Conservation (phyloP, 2,113 vertebrate genomes). For the Puntigrus tetrazona region DNA sequence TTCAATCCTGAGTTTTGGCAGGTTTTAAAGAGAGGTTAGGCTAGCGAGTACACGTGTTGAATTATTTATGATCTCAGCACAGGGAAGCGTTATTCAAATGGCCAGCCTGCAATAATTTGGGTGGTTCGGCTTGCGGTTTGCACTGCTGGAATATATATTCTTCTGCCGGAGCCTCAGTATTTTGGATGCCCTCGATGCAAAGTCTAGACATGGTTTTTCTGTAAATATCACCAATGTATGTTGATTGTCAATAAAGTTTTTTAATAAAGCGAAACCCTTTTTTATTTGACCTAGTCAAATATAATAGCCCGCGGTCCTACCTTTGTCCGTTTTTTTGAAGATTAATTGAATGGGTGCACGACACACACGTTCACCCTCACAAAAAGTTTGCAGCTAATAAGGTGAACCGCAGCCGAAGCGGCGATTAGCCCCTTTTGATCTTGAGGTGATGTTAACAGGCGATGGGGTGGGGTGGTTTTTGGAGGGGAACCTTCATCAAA, state of each 20-base stretch:
- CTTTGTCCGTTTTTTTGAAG: slow-evolving; percentile 40
- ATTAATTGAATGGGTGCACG: slow-evolving; percentile 50
- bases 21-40: not conserved
- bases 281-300: slow-evolving; percentile 14
- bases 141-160: slow-evolving; percentile 20
- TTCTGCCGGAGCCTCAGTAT: slow-evolving; percentile 32
- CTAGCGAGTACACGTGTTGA: slow-evolving; percentile 1
- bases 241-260: slow-evolving; percentile 57
- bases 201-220: slow-evolving; percentile 66
- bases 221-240: slow-evolving; percentile 59
- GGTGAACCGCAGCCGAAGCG: slow-evolving; percentile 34
- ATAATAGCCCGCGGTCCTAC: slow-evolving; percentile 45
- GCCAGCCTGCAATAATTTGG: slow-evolving; percentile 27
- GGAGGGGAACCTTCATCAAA: slow-evolving; percentile 54
- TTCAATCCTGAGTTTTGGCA: not conserved
- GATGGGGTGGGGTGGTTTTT: slow-evolving; percentile 40
- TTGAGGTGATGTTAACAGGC: slow-evolving; percentile 62
- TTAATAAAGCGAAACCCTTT: slow-evolving; percentile 9
- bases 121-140: slow-evolving; percentile 14
- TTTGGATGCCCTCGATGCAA: slow-evolving; percentile 16
- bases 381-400: slow-evolving; percentile 58
- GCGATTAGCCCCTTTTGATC: slow-evolving; percentile 71
- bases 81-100: slow-evolving; percentile 30
- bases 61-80: slow-evolving; percentile 18
- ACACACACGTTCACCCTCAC: slow-evolving; percentile 50